Evolutionary conservation across 1,140 invertebrate genomes (phyloP).

Genomic region (Drosophila ercepeae): DNA sequence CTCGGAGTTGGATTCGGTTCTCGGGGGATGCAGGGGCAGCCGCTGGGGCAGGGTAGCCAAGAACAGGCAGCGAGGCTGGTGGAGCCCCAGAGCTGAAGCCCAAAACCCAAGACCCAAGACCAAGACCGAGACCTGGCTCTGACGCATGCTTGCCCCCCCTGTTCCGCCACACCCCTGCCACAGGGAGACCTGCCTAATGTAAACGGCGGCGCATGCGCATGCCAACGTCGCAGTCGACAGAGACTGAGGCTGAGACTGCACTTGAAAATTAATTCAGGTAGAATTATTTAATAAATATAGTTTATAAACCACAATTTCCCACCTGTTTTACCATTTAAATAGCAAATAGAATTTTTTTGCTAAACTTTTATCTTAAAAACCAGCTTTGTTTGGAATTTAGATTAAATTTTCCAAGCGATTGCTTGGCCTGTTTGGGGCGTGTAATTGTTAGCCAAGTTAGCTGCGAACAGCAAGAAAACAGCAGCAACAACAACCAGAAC

Average conservation of each 20-base stretch:
- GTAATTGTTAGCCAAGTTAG: slow-evolving; percentile 80
- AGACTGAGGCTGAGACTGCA: slow-evolving; percentile 7
- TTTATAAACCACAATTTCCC: no score
- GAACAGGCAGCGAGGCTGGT: slow-evolving; percentile 11
- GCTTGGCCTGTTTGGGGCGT: slow-evolving; percentile 55
- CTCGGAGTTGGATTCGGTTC: slow-evolving; percentile 16
- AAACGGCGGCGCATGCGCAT: slow-evolving; percentile 75
- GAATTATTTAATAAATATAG: background rate
- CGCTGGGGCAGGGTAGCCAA: background rate
- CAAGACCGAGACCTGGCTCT: slow-evolving; percentile 40
- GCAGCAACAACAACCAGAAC: slow-evolving; percentile 38
- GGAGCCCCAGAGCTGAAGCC: slow-evolving; percentile 19
- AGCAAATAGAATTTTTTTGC: no score
- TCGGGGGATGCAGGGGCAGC: background rate
- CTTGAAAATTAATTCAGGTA: background rate
- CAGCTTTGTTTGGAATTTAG: no score
- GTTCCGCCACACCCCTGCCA: background rate
- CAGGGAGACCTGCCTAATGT: slow-evolving; percentile 58
- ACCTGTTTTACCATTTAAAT: no score
- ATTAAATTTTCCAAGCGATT: slow-evolving; percentile 13
- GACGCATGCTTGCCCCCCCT: slow-evolving; percentile 59
- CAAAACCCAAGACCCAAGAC: slow-evolving; percentile 28
- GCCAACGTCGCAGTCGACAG: slow-evolving; percentile 53
- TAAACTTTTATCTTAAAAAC: no score
- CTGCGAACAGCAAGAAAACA: slow-evolving; percentile 57